Evolutionary conservation across 1,140 invertebrate species (phyloP).

Genomic region (Drosophila virilis): DNA sequence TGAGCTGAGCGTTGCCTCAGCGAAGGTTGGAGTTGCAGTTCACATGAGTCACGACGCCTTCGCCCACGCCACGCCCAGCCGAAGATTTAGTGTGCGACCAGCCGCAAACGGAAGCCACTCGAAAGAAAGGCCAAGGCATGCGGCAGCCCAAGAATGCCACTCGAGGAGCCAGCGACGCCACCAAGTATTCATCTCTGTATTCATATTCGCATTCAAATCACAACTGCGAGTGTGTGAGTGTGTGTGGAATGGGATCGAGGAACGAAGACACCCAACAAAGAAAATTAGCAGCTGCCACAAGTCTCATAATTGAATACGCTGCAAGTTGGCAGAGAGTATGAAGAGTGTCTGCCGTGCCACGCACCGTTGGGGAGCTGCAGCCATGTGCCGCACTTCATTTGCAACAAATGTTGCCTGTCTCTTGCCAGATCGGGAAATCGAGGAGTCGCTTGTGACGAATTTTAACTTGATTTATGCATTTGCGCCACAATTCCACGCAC

Average conservation of each 20-base stretch:
- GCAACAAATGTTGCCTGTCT: constrained; percentile 70
- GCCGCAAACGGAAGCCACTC: constrained; percentile 67
- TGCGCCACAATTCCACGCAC: constrained; percentile 20
- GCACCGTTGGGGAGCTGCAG: background rate
- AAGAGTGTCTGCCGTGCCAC: background rate
- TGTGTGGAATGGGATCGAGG: background rate
- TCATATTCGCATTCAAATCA: constrained; percentile 4
- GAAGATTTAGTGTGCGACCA: constrained; percentile 57
- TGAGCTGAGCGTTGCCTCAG: background rate
- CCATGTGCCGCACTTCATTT: constrained; percentile 58
- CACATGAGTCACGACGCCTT: constrained; percentile 62
- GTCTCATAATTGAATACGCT: constrained; percentile 23
- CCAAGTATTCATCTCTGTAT: constrained; percentile 41
- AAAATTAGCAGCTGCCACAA: constrained; percentile 26
- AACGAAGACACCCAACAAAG: constrained; percentile 23
- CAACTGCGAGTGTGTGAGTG: background rate
- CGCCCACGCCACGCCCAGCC: constrained; percentile 27
- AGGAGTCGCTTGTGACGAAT: constrained; percentile 64
- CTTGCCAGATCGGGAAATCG: constrained; percentile 10
- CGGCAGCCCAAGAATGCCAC: constrained; percentile 68
- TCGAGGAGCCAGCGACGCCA: constrained; percentile 59
- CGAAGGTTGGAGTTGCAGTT: constrained; percentile 30
- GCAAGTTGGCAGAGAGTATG: constrained; percentile 8
- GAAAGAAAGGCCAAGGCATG: constrained; percentile 17
- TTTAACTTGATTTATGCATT: constrained; percentile 68